Percentiles rank a stretch among this genome's conserved stretches.
Conservation (phyloP, 2,797 vertebrate genomes). For the Sebastes melanostomus region DNA sequence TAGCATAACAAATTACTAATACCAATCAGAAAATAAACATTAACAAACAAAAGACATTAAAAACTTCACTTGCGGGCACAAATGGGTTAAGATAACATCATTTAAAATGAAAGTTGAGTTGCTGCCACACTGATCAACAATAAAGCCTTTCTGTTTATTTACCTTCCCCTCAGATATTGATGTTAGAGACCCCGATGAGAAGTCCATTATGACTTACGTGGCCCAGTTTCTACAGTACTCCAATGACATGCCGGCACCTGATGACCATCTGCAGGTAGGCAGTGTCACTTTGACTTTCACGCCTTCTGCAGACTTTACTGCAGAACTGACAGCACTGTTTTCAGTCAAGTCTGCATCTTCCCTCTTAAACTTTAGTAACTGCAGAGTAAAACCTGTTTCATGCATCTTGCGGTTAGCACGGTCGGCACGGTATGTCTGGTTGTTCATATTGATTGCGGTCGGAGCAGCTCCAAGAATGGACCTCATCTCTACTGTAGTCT, state of each 20-base stretch:
- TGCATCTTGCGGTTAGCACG: too few species aligned
- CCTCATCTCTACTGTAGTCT: too few species aligned
- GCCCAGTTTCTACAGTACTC: constrained; percentile 94
- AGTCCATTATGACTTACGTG: constrained; percentile 94
- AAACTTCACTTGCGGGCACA: too few species aligned
- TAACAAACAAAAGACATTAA: too few species aligned
- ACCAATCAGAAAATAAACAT: neutral
- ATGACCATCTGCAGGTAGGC: constrained; percentile 82
- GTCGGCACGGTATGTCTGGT: too few species aligned
- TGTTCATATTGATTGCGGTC: too few species aligned
- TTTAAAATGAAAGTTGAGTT: neutral
- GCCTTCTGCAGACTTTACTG: neutral
- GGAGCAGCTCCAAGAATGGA: too few species aligned
- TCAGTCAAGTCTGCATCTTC: neutral
- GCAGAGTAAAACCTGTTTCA: neutral
- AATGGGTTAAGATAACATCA: neutral
- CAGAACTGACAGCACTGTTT: neutral
- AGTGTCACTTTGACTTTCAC: neutral
- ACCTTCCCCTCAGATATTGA: constrained; percentile 84
- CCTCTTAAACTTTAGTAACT: neutral
- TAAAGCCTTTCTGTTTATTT: neutral
- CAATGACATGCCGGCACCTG: constrained; percentile 72
- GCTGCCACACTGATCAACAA: neutral
- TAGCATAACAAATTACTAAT: neutral
- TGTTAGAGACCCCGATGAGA: constrained; percentile 89